phyloP scores from a whole-genome alignment of 1,140 invertebrate genomes.

The Drosophila nebulosa region DNA sequence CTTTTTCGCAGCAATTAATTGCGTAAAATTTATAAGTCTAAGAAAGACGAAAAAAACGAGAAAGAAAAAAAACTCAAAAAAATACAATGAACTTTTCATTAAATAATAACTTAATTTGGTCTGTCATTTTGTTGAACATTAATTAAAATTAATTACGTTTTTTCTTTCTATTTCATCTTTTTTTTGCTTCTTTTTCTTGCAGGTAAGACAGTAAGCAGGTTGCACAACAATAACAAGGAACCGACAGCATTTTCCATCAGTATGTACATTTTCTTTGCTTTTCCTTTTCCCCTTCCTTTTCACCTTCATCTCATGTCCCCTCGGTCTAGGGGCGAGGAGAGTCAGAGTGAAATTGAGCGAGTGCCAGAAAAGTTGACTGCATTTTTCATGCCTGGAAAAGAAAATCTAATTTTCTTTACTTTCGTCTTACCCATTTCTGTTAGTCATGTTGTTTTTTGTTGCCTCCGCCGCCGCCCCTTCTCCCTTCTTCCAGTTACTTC shows the following conservation, averaged over 20 bases:
- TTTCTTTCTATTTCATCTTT: slow-evolving; percentile 19
- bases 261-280: not conserved
- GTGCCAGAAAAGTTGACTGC: slow-evolving; percentile 16
- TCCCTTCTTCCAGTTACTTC: not conserved
- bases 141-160: slow-evolving; percentile 55
- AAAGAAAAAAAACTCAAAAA: not conserved
- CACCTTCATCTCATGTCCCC: not conserved
- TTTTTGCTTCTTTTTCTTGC: slow-evolving; percentile 6
- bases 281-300: slow-evolving; percentile 10
- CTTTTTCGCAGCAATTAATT: slow-evolving; percentile 37
- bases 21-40: slow-evolving; percentile 25
- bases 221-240: not conserved
- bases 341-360: slow-evolving; percentile 20
- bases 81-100: slow-evolving; percentile 1
- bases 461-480: no score
- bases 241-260: not conserved
- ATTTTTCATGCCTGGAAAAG: slow-evolving; percentile 9
- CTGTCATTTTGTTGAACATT: slow-evolving; percentile 19
- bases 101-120: slow-evolving; percentile 37
- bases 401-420: not conserved
- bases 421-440: slow-evolving; percentile 10
- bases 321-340: not conserved
- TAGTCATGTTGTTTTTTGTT: not conserved
- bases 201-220: slow-evolving; percentile 20
- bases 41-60: no score